Base-by-base conservation (phyloP, 2,113 vertebrate genomes). In the Varanus salvator region DNA sequence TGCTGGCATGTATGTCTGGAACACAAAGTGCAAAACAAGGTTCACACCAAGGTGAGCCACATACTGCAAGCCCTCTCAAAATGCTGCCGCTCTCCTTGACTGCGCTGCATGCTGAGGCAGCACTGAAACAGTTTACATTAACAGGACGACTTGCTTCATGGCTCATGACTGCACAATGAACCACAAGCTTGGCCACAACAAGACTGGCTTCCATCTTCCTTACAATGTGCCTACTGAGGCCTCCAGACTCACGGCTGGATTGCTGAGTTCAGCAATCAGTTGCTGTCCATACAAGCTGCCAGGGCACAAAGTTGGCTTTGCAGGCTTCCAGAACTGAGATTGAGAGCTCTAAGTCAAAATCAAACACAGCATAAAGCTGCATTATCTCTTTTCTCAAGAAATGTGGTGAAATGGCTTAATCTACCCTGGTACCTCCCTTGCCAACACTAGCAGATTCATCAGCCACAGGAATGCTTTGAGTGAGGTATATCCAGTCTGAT, bases 261-360 rank as follows among this genome's bases (percentile, higher is more conserved):
- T 86, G 76, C 60, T 80, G 75, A 80, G 75, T 64, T 80, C 89
- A 90, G 75, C 89, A 44, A 44, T 44, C 38, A 44, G 38, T 44
- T 85, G 74, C 83, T 57, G n/a, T 71, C 71, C 69, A 80, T 80
- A 52, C 78, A 88, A 88, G 50, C 78, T 57, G 87, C 57, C 66
- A 88, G 75, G 44, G 75, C 34, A 69, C 38, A 68, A 19, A 69
- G 38, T 23, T 77, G 66, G n/a, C 78, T 81, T 57, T 57, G 68
- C 31, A 54, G 78, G 60, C 31, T 64, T 86, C 54, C 50, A 90
- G 89, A 57, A 34, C 19, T 60, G 75, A 80, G 27, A 87, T 14
- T 50, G 60, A 78, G 34, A 78, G 6, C 31, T 87, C 34, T 66
- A 34, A 66, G 9, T 27, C 15, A n/a, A 66, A 87, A 48, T 11